phyloP scores from a whole-genome alignment of 2,888 invertebrate genomes.

The Patella caerulea region DNA sequence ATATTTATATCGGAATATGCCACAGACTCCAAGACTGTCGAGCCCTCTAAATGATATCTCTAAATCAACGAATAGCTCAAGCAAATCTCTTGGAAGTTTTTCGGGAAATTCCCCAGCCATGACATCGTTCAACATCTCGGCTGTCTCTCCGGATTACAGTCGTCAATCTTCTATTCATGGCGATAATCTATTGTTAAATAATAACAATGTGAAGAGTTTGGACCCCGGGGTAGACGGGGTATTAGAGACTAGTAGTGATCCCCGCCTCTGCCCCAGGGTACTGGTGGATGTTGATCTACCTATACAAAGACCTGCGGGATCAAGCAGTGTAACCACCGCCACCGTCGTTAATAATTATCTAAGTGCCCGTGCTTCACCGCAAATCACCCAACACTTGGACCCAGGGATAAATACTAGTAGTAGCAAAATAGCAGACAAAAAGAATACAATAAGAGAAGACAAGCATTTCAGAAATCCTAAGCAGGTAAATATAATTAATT shows the following conservation, averaged over 20 bases:
- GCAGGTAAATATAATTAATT: neutral
- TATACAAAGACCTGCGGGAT: constrained; percentile 35
- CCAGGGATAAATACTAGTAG: neutral
- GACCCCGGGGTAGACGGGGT: constrained; percentile 4
- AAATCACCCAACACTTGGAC: neutral
- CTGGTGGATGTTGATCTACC: constrained; percentile 51
- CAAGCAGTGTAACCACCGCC: constrained; percentile 12
- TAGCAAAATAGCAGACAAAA: neutral
- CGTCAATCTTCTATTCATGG: neutral
- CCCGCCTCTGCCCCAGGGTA: constrained; percentile 51
- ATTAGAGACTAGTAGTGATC: constrained; percentile 14
- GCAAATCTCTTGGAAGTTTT: neutral
- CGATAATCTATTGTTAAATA: constrained; percentile 8
- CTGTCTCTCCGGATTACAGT: neutral
- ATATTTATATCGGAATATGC: neutral
- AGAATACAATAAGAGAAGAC: neutral
- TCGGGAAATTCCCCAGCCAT: neutral
- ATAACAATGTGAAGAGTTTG: neutral
- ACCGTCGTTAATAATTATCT: constrained; percentile 24
- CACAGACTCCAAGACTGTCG: neutral
- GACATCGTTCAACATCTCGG: constrained; percentile 3
- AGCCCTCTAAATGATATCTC: neutral
- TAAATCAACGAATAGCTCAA: neutral
- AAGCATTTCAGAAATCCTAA: neutral
- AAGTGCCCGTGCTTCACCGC: constrained; percentile 23